Base-by-base conservation (phyloP, 2,888 invertebrate species). In the Conistra vaccinii region DNA sequence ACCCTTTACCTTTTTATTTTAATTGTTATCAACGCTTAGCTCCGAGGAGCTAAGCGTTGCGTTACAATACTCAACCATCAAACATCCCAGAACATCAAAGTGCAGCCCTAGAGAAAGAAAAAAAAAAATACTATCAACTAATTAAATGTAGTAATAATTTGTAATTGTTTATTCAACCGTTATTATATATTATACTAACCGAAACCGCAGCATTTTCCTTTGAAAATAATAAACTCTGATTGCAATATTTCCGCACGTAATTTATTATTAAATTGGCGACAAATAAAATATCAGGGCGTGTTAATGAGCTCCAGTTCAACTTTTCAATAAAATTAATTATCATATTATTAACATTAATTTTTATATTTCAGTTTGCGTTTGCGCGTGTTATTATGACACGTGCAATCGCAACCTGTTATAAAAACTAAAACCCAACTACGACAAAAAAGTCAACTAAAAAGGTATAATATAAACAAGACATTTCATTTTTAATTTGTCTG, bases 311-410 rank as follows among this genome's bases (percentile, higher is more conserved):
- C 17, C 45, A 26, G 14, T 23, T 17, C 32, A 71, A 71, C n/a
- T 9, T 9, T 32, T 45, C 17, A 17, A 55, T 26, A 3, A 26
- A 35, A 48, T 58, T 57, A 26, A 72, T 72, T 35, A 72, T 57
- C 10, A 20, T 57, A 72, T 73, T 73, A 12, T 39, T 39, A 23
- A 48, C 17, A n/a, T n/a, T n/a, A n/a, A n/a, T n/a, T n/a, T n/a
- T n/a, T n/a, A n/a, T n/a, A n/a, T n/a, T n/a, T n/a, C n/a, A n/a
- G n/a, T n/a, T n/a, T n/a, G n/a, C n/a, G n/a, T n/a, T n/a, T n/a
- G n/a, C n/a, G n/a, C n/a, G n/a, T n/a, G n/a, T n/a, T n/a, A n/a
- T n/a, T n/a, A 26, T 35, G 35, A 45, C 32, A 58, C 1, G 23
- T 29, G 26, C 32, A 29, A 35, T 48, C 3, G 45, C 23, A 45